phyloP scores from a whole-genome alignment of 1,140 invertebrate genomes.

The Drosophila navojoa region DNA sequence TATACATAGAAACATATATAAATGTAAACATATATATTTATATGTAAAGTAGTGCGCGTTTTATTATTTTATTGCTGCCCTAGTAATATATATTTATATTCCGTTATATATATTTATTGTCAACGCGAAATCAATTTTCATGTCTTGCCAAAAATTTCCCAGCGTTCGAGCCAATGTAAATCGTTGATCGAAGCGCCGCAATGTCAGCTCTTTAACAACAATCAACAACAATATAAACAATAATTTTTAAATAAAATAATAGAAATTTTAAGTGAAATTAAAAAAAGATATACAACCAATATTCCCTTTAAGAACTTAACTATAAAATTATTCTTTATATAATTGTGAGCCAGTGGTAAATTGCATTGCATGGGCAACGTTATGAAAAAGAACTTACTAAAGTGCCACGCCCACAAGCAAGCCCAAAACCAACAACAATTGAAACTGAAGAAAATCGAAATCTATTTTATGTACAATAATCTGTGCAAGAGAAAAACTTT shows the following conservation, averaged over 20 bases:
- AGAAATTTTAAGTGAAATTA: not conserved
- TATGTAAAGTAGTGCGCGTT: conserved; percentile 22
- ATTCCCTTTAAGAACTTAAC: conserved; percentile 13
- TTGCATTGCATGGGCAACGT: conserved; percentile 78
- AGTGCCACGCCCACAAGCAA: conserved; percentile 68
- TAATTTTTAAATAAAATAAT: not conserved
- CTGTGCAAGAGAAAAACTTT: conserved; percentile 81
- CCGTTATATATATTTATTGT: conserved; percentile 23
- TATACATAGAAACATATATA: conserved; percentile 4
- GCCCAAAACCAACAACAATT: conserved; percentile 60
- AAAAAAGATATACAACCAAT: conserved; percentile 23
- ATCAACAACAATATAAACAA: conserved; percentile 13
- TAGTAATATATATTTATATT: too few relatives aligned
- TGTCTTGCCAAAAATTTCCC: conserved; percentile 73
- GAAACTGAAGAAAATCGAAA: conserved; percentile 75
- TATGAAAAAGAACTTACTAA: conserved; percentile 77
- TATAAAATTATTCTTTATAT: conserved; percentile 7
- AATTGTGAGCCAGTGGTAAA: conserved; percentile 22
- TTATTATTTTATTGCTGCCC: conserved; percentile 22
- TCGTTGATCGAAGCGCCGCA: conserved; percentile 48
- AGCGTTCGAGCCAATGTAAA: conserved; percentile 56
- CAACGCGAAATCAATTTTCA: conserved; percentile 63
- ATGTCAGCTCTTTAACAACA: conserved; percentile 61
- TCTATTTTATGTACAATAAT: conserved; percentile 83
- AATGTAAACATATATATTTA: conserved; percentile 15